Percentiles rank a stretch among this genome's conserved stretches.
Conservation (phyloP, 2,888 invertebrate genomes). For the Andrena chrysosceles region DNA sequence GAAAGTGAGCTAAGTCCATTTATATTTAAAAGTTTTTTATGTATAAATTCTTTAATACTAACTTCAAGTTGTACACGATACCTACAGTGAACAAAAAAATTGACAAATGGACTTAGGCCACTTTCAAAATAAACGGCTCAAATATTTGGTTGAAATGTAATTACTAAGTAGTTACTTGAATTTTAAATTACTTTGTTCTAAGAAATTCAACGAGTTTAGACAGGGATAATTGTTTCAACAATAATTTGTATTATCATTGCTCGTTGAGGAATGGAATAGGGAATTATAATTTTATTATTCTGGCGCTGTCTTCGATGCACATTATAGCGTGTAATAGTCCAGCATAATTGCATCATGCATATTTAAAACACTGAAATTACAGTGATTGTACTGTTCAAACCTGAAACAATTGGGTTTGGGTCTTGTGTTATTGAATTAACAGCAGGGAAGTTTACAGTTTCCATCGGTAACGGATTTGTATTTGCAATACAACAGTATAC, state of each 20-base stretch:
- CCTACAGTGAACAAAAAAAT: too few relatives aligned
- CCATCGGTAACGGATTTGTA: not conserved
- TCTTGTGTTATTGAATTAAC: not conserved
- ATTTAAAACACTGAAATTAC: constrained; percentile 1
- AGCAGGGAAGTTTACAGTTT: not conserved
- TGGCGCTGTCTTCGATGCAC: not conserved
- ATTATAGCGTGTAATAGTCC: not conserved
- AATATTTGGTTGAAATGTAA: too few relatives aligned
- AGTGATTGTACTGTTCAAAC: not conserved
- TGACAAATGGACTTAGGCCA: too few relatives aligned
- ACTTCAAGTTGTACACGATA: too few relatives aligned
- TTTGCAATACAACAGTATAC: not conserved
- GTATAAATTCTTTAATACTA: too few relatives aligned
- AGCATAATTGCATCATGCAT: not conserved
- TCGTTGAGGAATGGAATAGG: not conserved
- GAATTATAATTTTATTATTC: not conserved
- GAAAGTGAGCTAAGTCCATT: too few relatives aligned
- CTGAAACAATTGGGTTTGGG: not conserved
- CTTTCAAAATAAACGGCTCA: too few relatives aligned
- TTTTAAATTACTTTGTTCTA: too few relatives aligned
- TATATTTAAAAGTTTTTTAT: too few relatives aligned
- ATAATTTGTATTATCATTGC: not conserved
- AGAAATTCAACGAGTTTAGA: too few relatives aligned
- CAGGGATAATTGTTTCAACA: too few relatives aligned
- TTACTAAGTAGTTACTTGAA: too few relatives aligned